A percentile compares a stretch with the other conserved stretches of the same genome.
Conservation (phyloP, 2,797 vertebrate species). For the Gymnothorax javanicus region DNA sequence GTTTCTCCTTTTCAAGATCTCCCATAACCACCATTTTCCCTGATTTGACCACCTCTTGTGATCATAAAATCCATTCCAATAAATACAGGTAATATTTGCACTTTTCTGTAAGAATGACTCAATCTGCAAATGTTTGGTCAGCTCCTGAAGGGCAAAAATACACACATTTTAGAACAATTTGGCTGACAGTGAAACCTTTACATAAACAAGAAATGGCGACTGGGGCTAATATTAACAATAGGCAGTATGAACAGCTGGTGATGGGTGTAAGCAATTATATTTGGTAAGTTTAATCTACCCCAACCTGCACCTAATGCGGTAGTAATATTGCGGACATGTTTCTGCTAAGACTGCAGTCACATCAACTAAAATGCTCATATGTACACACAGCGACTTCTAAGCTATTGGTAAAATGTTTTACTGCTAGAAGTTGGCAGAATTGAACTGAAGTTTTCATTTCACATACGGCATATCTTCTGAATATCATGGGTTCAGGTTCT, state of each 20-base stretch:
- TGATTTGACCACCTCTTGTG: slow-evolving; percentile 47
- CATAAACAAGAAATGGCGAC: not conserved
- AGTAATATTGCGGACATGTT: not conserved
- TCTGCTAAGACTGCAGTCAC: not conserved
- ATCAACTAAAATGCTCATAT: not conserved
- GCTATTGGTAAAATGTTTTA: not conserved
- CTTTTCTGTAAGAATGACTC: not conserved
- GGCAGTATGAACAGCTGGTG: slow-evolving; percentile 8
- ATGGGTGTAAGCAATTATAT: slow-evolving; percentile 9
- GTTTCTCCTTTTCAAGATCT: slow-evolving; percentile 61
- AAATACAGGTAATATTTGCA: slow-evolving; percentile 44
- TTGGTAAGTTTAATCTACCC: not conserved
- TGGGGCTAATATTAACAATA: not conserved
- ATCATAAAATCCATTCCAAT: slow-evolving; percentile 61
- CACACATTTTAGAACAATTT: not conserved
- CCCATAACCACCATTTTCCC: slow-evolving; percentile 53
- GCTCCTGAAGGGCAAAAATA: not conserved
- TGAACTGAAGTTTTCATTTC: not conserved
- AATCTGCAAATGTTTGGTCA: not conserved
- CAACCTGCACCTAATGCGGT: not conserved
- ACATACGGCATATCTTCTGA: not conserved
- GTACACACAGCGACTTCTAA: not conserved
- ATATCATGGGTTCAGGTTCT: not conserved
- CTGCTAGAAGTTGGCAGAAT: not conserved
- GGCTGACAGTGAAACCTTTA: not conserved